Evolutionary conservation across 2,797 vertebrate species (phyloP).

Genomic region (Nannoperca obscura): DNA sequence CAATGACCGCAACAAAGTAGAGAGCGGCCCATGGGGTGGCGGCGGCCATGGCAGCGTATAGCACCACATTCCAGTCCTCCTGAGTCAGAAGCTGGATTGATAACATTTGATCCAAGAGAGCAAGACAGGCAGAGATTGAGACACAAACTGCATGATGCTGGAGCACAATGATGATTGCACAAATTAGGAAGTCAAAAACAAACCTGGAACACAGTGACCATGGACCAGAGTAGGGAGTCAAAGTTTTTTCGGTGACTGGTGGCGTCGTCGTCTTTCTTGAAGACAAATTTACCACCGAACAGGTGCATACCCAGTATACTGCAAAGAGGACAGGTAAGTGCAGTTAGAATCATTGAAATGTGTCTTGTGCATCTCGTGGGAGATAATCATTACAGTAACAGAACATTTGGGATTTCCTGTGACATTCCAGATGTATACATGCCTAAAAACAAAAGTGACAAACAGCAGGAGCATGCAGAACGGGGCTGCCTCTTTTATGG

Average conservation of each 20-base stretch:
- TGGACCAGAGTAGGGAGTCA: conserved; percentile 92
- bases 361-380: background rate
- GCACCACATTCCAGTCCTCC: conserved; percentile 91
- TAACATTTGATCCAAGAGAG: background rate
- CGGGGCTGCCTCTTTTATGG: conserved; percentile 90
- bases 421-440: conserved; percentile 9
- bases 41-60: conserved; percentile 92
- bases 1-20: conserved; percentile 91
- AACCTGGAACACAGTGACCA: conserved; percentile 94
- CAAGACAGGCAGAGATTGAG: background rate
- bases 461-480: conserved; percentile 92
- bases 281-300: conserved; percentile 90
- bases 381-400: background rate
- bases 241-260: conserved; percentile 91
- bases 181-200: background rate
- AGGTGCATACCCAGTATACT: conserved; percentile 94
- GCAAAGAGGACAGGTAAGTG: background rate
- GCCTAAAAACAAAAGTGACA: conserved; percentile 93
- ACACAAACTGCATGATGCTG: background rate
- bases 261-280: conserved; percentile 85
- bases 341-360: conserved; percentile 6
- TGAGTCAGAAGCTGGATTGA: conserved; percentile 87
- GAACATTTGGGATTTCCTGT: background rate
- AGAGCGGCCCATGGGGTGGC: conserved; percentile 90
- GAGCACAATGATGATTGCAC: background rate